Evolutionary conservation across 1,140 invertebrate genomes (phyloP).

Genomic region (Coelopa frigida): DNA sequence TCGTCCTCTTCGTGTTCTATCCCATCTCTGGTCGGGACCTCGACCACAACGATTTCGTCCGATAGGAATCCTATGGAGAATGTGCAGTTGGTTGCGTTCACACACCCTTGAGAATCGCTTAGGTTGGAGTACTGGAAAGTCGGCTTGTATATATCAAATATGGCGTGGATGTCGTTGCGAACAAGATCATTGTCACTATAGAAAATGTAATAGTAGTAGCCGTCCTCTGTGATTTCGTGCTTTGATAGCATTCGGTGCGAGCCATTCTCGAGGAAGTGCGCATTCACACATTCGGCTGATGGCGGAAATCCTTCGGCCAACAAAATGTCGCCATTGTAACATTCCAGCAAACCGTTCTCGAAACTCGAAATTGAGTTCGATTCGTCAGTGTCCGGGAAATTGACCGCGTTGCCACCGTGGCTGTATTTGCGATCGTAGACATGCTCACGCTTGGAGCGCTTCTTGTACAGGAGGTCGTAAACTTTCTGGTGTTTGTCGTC

Average conservation of each 20-base stretch:
- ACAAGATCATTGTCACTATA: constrained; percentile 75
- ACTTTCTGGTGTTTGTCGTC: background rate
- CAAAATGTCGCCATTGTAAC: constrained; percentile 64
- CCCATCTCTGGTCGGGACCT: constrained; percentile 69
- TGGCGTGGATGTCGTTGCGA: constrained; percentile 68
- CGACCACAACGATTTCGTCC: constrained; percentile 67
- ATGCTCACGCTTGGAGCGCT: constrained; percentile 50
- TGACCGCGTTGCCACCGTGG: constrained; percentile 63
- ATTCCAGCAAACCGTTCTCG: constrained; percentile 61
- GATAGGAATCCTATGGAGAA: constrained; percentile 63
- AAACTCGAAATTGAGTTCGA: constrained; percentile 66
- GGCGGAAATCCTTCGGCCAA: constrained; percentile 61
- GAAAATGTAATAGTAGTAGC: constrained; percentile 81
- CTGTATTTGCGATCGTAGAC: constrained; percentile 61
- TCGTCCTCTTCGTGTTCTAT: constrained; percentile 66
- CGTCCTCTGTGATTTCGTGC: constrained; percentile 62
- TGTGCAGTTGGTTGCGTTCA: constrained; percentile 68
- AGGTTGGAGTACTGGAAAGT: constrained; percentile 69
- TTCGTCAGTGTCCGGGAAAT: constrained; percentile 49
- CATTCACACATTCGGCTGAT: constrained; percentile 56
- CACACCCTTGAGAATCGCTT: constrained; percentile 55
- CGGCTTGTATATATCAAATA: constrained; percentile 77
- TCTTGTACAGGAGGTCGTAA: background rate
- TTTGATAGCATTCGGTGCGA: constrained; percentile 54
- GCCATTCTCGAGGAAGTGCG: constrained; percentile 57